Percentiles rank a stretch among this genome's conserved stretches.
Conservation (phyloP, 2,113 vertebrate species). For the Atractosteus spatula region DNA sequence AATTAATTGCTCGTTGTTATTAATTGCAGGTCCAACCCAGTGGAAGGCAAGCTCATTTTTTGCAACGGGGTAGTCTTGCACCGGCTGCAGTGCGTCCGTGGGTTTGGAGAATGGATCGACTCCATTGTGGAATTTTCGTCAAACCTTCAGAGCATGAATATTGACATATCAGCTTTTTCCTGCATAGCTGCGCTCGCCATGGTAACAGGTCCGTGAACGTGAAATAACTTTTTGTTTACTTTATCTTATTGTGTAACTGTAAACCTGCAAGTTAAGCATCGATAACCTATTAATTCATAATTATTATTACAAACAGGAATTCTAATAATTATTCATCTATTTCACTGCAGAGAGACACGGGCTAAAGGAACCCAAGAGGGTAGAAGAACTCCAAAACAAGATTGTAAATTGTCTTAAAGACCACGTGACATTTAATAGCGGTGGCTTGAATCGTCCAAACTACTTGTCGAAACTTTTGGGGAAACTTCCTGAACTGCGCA, state of each 20-base stretch:
- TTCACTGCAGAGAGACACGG: slow-evolving; percentile 86
- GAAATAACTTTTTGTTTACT: no score
- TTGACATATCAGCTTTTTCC: slow-evolving; percentile 96
- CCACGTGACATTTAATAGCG: slow-evolving; percentile 96
- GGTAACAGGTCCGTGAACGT: slow-evolving; percentile 88
- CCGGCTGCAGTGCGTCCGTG: slow-evolving; percentile 95
- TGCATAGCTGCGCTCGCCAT: slow-evolving; percentile 98
- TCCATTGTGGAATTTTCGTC: slow-evolving; percentile 97
- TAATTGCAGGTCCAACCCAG: slow-evolving; percentile 92
- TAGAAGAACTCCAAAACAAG: slow-evolving; percentile 98
- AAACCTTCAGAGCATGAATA: slow-evolving; percentile 96
- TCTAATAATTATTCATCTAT: slow-evolving; percentile 26
- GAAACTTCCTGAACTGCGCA: slow-evolving; percentile 97
- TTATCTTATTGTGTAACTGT: no score
- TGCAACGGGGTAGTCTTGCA: slow-evolving; percentile 96
- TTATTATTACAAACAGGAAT: slow-evolving; percentile 11
- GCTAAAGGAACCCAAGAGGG: slow-evolving; percentile 94
- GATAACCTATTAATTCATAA: not conserved
- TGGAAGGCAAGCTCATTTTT: slow-evolving; percentile 98
- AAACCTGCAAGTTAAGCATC: no score
- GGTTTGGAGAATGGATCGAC: slow-evolving; percentile 98
- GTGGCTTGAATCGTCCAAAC: slow-evolving; percentile 91
- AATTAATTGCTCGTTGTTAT: slow-evolving; percentile 73
- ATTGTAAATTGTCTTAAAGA: slow-evolving; percentile 98
- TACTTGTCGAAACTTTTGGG: slow-evolving; percentile 98